Percentiles rank a stretch among this genome's conserved stretches.
Conservation (phyloP, 2,797 vertebrate species). For the Coregonus ussuriensis region DNA sequence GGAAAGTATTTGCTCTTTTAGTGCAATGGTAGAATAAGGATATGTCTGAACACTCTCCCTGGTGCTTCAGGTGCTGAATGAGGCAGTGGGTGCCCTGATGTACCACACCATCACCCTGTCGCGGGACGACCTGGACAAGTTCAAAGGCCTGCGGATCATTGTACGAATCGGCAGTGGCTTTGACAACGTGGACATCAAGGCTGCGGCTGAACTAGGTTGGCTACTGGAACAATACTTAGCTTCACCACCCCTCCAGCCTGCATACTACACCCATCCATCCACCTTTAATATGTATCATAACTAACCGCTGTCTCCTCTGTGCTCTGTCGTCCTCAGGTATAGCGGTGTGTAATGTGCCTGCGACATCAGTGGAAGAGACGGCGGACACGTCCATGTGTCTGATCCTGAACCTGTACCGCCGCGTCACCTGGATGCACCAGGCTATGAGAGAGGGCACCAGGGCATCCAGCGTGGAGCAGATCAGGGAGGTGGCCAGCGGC, state of each 20-base stretch:
- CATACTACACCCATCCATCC: background rate
- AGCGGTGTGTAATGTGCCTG: slow-evolving; percentile 83
- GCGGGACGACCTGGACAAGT: slow-evolving; percentile 83
- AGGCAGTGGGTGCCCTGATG: slow-evolving; percentile 83
- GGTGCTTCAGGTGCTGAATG: slow-evolving; percentile 76
- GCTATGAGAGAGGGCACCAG: slow-evolving; percentile 81
- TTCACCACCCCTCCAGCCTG: background rate
- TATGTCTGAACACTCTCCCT: background rate
- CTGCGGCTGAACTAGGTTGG: slow-evolving; percentile 81
- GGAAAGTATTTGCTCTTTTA: background rate
- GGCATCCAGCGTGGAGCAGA: slow-evolving; percentile 80
- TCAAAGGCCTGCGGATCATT: slow-evolving; percentile 82
- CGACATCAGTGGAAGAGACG: slow-evolving; percentile 82
- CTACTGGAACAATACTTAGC: background rate
- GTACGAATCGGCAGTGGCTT: slow-evolving; percentile 83
- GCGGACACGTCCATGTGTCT: slow-evolving; percentile 83
- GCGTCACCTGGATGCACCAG: slow-evolving; percentile 83
- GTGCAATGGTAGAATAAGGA: background rate
- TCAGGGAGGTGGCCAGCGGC: slow-evolving; percentile 81
- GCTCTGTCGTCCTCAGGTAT: slow-evolving; percentile 66
- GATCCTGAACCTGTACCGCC: slow-evolving; percentile 82
- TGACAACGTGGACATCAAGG: slow-evolving; percentile 84
- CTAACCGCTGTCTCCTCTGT: background rate
- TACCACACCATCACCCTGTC: slow-evolving; percentile 85
- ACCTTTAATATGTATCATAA: background rate